These are phyloP conservation scores for Rugalucina vietnamica DNA, from an alignment of 2,888 invertebrate species.

Conservation along the genomic window DNA sequence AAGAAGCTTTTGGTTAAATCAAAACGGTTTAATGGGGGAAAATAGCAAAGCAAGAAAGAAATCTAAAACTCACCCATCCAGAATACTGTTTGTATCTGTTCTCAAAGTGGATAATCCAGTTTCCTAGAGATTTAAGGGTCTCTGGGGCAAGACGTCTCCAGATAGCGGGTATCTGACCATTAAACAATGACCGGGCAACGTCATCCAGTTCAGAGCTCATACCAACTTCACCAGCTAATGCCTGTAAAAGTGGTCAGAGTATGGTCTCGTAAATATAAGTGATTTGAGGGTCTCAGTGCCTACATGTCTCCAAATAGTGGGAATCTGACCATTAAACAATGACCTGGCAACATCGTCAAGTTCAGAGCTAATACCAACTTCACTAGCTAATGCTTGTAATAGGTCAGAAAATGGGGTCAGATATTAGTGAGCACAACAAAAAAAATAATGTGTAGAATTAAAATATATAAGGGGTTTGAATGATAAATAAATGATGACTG, in stretches of 20 bases:
- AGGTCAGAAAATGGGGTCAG: too few relatives aligned
- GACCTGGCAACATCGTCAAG: conserved; percentile 93
- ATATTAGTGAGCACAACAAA: too few relatives aligned
- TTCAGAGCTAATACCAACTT: conserved; percentile 95
- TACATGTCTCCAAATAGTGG: conserved; percentile 91
- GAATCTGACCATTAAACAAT: conserved; percentile 93
- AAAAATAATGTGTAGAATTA: too few relatives aligned
- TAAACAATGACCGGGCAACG: conserved; percentile 92
- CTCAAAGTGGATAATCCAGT: conserved; percentile 95
- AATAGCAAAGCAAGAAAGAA: too few relatives aligned
- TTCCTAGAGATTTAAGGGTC: conserved; percentile 93
- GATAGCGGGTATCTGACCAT: conserved; percentile 91
- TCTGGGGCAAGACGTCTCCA: conserved; percentile 94
- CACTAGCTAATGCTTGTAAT: conserved; percentile 91
- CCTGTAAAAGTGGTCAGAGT: conserved; percentile 86
- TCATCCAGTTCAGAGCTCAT: conserved; percentile 94
- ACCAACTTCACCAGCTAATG: conserved; percentile 95
- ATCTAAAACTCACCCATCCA: conserved; percentile 89
- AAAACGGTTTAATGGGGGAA: too few relatives aligned
- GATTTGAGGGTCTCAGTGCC: conserved; percentile 94
- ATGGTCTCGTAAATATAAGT: too few relatives aligned
- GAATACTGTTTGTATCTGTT: conserved; percentile 90
- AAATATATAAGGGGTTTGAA: too few relatives aligned
- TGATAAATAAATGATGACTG: too few relatives aligned
- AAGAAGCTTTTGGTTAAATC: too few relatives aligned